Conservation (phyloP, 2,888 invertebrate species). For the Zele albiditarsus region DNA sequence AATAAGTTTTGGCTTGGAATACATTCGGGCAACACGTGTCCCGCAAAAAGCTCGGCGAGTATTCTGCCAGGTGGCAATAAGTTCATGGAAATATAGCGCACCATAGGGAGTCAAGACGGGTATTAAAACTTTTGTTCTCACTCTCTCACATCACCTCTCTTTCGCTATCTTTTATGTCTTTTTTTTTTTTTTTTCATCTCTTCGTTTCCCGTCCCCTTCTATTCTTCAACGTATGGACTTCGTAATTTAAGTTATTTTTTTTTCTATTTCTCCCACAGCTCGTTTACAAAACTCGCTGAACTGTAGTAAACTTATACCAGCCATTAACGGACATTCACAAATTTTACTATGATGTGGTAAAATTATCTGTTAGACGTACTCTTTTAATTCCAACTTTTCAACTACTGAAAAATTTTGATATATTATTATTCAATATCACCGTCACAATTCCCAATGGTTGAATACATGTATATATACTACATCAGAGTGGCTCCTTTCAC, state of each 20-base stretch:
- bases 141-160: conserved; percentile 12
- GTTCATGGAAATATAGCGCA: conserved; percentile 65
- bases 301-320: conserved; percentile 2
- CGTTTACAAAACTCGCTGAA: conserved; percentile 24
- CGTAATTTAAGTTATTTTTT: conserved; percentile 50
- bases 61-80: conserved; percentile 61
- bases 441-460: too few relatives aligned
- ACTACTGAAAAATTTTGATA: too few relatives aligned
- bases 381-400: background rate
- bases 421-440: too few relatives aligned
- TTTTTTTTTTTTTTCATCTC: conserved; percentile 11
- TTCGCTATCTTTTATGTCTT: background rate
- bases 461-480: too few relatives aligned
- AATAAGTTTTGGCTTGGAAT: conserved; percentile 64
- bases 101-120: conserved; percentile 57
- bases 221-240: conserved; percentile 61
- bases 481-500: too few relatives aligned
- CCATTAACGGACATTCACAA: background rate
- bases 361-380: conserved; percentile 14
- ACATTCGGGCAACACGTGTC: conserved; percentile 68
- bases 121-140: conserved; percentile 63
- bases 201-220: conserved; percentile 28
- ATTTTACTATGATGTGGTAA: conserved; percentile 8
- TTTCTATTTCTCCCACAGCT: conserved; percentile 35
- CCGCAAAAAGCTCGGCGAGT: conserved; percentile 60